Conservation (phyloP, 1,140 invertebrate genomes). For the Andricus grossulariae region DNA sequence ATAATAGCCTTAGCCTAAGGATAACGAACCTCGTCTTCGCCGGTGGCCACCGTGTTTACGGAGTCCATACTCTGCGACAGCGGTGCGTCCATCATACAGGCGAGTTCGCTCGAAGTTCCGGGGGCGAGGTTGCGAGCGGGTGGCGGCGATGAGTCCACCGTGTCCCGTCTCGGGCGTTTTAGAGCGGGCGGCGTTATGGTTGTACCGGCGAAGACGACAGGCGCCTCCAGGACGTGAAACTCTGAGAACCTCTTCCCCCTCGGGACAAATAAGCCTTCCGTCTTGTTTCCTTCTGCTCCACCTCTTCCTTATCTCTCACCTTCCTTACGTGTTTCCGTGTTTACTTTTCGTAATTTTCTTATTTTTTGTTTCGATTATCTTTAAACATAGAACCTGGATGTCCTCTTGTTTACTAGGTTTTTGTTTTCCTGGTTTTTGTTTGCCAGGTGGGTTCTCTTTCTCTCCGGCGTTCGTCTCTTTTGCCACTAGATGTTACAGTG, state of each 20-base stretch:
- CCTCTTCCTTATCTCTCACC: constrained; percentile 42
- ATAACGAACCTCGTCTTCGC: constrained; percentile 90
- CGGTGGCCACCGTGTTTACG: constrained; percentile 89
- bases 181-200: constrained; percentile 77
- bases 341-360: constrained; percentile 35
- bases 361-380: neutral
- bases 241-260: constrained; percentile 61
- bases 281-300: constrained; percentile 49
- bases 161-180: constrained; percentile 78
- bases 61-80: constrained; percentile 93
- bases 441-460: constrained; percentile 8
- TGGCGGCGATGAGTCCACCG: constrained; percentile 74
- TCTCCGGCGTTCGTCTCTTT: neutral
- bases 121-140: constrained; percentile 69
- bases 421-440: neutral
- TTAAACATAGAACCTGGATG: neutral
- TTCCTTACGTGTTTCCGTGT: constrained; percentile 33
- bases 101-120: constrained; percentile 70
- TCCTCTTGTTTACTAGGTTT: neutral
- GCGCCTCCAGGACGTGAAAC: constrained; percentile 73
- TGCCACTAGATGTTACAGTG: neutral
- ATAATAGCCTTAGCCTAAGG: constrained; percentile 13
- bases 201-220: constrained; percentile 74
- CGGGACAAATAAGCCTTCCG: constrained; percentile 53
- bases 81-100: constrained; percentile 79